Evolutionary conservation across 2,888 invertebrate species (phyloP), one percentile per base, ranked within the genome.

Genomic region (Protonemura montana): DNA sequence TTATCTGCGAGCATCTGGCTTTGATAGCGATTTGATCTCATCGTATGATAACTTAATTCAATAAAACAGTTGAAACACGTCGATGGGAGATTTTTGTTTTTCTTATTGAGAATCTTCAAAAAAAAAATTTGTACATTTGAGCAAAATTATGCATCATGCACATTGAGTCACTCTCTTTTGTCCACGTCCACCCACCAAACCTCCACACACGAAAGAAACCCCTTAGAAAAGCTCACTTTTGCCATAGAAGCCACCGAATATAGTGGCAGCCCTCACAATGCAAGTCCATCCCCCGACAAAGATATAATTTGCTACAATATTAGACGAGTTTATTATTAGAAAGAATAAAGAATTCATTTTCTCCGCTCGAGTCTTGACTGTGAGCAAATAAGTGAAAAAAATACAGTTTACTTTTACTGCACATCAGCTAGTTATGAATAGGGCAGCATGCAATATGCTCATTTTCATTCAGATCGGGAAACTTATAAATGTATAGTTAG

Each of bases 1-100:
- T 28, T 78, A 78, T 78, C 81, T 30, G 10, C 30, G 30, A 81
- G 28, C 81, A 81, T 81, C 81, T 81, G 81, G 81, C 81, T 81
- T 30, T 81, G 81, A 81, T 81, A 81, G 28, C n/a, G n/a, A 30
- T 29, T 30, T 27, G 81, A 81, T n/a, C 28, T 81, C 29, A 81
- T 81, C n/a, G 30, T 27, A 28, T 78, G 78, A 78, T 78, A 78
- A 78, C 30, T 81, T 16, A 28, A 10, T 26, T 25, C 78, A 59
- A 59, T 59, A 59, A 10, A 21, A 59, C 21, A 13, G 21, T 59
- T 10, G 21, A 16, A 59, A 10, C 59, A 59, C 59, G 59, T 59
- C 59, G 59, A 59, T 59, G 59, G 35, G 35, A 59, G 13, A 59
- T 59, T 59, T 21, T 59, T 41, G 6, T 5, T 41, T 41, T 41